Percentiles rank a stretch among this genome's conserved stretches.
These are phyloP conservation scores for Siniperca undulata DNA, from an alignment of 2,797 vertebrate species.

Conservation along the genomic window DNA sequence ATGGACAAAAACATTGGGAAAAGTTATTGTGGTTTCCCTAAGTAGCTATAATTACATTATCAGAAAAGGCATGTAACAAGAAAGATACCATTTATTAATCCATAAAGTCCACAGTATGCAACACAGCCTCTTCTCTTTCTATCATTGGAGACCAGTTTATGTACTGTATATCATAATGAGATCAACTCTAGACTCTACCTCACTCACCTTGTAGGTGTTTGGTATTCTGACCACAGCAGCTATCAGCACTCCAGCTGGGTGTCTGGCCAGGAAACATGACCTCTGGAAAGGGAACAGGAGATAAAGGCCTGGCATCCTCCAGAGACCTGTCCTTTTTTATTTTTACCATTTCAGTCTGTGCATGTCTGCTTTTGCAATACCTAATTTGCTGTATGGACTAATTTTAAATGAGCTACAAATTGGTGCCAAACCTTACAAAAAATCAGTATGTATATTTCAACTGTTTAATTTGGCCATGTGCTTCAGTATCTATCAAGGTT, in stretches of 20 bases:
- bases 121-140: background rate
- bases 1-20: background rate
- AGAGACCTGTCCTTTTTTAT: background rate
- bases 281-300: constrained; percentile 49
- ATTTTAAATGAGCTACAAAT: constrained; percentile 20
- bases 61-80: background rate
- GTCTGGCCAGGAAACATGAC: constrained; percentile 63
- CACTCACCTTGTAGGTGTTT: constrained; percentile 48
- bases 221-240: constrained; percentile 57
- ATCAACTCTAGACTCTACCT: background rate
- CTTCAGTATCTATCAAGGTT: background rate
- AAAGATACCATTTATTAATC: background rate
- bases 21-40: background rate
- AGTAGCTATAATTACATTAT: background rate
- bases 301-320: constrained; percentile 32
- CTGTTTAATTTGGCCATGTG: background rate
- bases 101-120: background rate
- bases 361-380: background rate
- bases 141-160: background rate
- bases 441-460: background rate
- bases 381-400: background rate
- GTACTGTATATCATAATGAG: background rate
- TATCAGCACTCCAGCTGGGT: constrained; percentile 40
- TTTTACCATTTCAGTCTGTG: constrained; percentile 6
- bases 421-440: background rate